Evolutionary conservation across 2,797 vertebrate species (phyloP), one percentile per base, ranked within the genome.

Genomic region (Hyperoplus immaculatus): DNA sequence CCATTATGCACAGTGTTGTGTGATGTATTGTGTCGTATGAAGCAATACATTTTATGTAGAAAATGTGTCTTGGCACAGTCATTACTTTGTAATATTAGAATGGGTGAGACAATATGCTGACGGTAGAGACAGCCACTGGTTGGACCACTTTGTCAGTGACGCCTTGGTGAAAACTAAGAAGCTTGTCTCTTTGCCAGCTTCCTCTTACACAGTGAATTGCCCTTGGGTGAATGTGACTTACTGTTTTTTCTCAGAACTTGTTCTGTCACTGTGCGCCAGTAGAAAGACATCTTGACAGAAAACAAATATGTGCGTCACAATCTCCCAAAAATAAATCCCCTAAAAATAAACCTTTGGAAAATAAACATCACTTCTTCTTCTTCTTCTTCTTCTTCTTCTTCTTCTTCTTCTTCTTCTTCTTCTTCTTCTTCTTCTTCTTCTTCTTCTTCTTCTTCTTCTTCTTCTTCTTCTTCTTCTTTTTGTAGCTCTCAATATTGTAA

Each of bases 141-240:
- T 69, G 55, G 82, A 68, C 81, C 41, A 49, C 85, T 88, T 90
- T 77, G 63, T 72, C 10, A 75, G 38, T 41, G 84, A 88, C 72
- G 82, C 77, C 83, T 83, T 38, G 8, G 72, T 82, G 87, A 85
- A 92, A 89, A 83, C 87, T 81, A 81, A 87, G 81, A 89, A 18
- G 76, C 76, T 81, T 84, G 84, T 85, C 71, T 78, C 60, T 54
- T 21, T 38, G 88, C 85, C 88, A 88, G 80, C 78, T 92, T 92
- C 88, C 87, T 86, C 79, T 29, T 75, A 75, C 49, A 56, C 66
- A 65, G 53, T 81, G 60, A 82, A 79, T 79, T 80, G 64, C 70
- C 53, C 72, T 65, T 82, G 65, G 29, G 58, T 71, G 18, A 90
- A 77, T 77, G 62, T 60, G 50, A 82, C 75, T 50, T 36, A 29